phyloP scores from a whole-genome alignment of 2,113 vertebrate species.

The Anoplopoma fimbria region DNA sequence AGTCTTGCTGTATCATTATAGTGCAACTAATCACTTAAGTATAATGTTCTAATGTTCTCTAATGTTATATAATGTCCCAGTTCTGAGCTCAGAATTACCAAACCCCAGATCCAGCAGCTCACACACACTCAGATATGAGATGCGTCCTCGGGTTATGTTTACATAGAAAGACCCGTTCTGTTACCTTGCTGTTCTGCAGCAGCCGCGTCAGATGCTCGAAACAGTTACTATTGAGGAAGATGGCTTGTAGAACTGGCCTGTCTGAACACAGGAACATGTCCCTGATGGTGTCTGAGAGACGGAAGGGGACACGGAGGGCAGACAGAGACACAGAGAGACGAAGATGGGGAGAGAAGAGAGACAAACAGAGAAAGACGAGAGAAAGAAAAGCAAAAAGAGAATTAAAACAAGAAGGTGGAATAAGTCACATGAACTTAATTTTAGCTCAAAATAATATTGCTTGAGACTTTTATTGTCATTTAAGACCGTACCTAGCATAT shows the following conservation, averaged over 20 bases:
- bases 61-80: too few species aligned
- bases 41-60: too few species aligned
- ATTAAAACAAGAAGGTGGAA: background rate
- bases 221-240: slow-evolving; percentile 99
- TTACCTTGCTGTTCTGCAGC: slow-evolving; percentile 99
- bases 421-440: background rate
- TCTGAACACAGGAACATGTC: slow-evolving; percentile 98
- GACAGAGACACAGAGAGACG: background rate
- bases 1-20: background rate
- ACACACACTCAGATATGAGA: background rate
- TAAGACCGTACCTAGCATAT: slow-evolving; percentile 91
- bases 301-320: too few species aligned
- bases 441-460: background rate
- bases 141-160: background rate
- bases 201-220: slow-evolving; percentile 97
- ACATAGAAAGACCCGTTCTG: background rate
- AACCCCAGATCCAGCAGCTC: slow-evolving; percentile 3
- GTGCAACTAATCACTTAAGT: background rate
- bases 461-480: background rate
- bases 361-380: background rate
- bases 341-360: background rate
- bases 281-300: slow-evolving; percentile 91
- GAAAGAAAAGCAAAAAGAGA: background rate
- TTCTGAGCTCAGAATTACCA: background rate
- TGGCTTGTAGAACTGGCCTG: slow-evolving; percentile 95